Evolutionary conservation across 2,888 invertebrate species (phyloP).

Genomic region (Stramonita haemastoma): DNA sequence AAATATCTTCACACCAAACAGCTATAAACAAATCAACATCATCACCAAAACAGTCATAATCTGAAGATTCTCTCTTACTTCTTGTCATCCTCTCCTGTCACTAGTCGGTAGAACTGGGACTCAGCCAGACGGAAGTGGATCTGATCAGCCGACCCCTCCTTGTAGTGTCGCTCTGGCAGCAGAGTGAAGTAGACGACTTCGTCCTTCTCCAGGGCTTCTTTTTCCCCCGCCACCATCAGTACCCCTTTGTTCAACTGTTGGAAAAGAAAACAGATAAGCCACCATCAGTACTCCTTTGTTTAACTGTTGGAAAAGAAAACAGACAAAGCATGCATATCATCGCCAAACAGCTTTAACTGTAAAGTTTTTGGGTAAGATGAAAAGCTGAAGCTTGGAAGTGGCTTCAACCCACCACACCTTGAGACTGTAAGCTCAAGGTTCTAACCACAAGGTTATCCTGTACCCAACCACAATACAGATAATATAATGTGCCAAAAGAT

Average conservation of each 20-base stretch:
- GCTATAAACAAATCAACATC: too few relatives aligned
- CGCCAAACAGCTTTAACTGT: too few relatives aligned
- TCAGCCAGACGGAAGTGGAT: slow-evolving; percentile 73
- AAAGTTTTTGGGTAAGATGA: too few relatives aligned
- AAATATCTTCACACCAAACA: too few relatives aligned
- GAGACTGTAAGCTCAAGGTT: too few relatives aligned
- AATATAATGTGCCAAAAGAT: too few relatives aligned
- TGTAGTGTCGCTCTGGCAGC: slow-evolving; percentile 66
- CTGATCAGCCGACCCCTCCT: slow-evolving; percentile 70
- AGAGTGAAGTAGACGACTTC: slow-evolving; percentile 65
- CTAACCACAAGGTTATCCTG: too few relatives aligned
- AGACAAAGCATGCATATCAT: not conserved
- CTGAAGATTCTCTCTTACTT: not conserved
- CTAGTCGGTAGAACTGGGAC: slow-evolving; percentile 72
- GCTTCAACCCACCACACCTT: too few relatives aligned
- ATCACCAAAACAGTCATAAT: too few relatives aligned
- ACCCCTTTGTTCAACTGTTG: slow-evolving; percentile 63
- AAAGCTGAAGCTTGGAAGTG: too few relatives aligned
- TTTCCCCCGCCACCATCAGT: slow-evolving; percentile 68
- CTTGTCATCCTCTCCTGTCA: slow-evolving; percentile 50
- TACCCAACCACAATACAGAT: too few relatives aligned
- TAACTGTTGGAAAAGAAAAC: slow-evolving; percentile 51
- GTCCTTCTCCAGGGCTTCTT: slow-evolving; percentile 64
- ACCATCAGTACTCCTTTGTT: slow-evolving; percentile 63
- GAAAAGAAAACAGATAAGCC: slow-evolving; percentile 55